Conservation (phyloP, 2,888 invertebrate genomes). For the Ceratothoa steindachneri region DNA sequence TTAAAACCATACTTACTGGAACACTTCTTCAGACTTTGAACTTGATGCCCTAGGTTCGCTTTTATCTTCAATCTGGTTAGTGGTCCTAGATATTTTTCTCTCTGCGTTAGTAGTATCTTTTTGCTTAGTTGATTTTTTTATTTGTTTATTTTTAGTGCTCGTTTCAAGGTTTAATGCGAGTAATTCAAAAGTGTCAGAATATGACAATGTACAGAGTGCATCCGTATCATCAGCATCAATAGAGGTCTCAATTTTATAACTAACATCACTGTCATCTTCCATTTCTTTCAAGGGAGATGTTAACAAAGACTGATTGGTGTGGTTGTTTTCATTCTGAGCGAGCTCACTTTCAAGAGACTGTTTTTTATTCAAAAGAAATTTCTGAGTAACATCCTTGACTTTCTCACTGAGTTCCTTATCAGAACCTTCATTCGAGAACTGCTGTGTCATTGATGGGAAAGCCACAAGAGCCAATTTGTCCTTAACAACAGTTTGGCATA, state of each 20-base stretch:
- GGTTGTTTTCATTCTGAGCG: not conserved
- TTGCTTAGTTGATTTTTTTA: too few relatives aligned
- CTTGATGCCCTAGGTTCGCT: too few relatives aligned
- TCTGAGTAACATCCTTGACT: not conserved
- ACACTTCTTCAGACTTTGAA: too few relatives aligned
- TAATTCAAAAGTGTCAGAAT: not conserved
- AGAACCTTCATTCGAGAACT: not conserved
- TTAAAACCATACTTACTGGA: too few relatives aligned
- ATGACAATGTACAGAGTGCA: not conserved
- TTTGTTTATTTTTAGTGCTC: too few relatives aligned
- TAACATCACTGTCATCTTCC: not conserved
- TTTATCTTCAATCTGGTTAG: too few relatives aligned
- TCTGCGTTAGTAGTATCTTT: too few relatives aligned
- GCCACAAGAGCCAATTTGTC: constrained; percentile 30
- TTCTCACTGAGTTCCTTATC: not conserved
- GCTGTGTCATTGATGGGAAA: constrained; percentile 15
- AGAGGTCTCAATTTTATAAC: not conserved
- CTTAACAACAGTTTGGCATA: constrained; percentile 34
- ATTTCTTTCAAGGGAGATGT: not conserved
- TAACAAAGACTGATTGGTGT: not conserved
- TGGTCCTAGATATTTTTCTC: too few relatives aligned
- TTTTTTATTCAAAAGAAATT: not conserved
- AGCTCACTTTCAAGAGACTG: not conserved
- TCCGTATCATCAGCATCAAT: not conserved
- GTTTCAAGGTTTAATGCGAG: not conserved